Evolutionary conservation across 2,797 vertebrate species (phyloP), one percentile per base, ranked within the genome.

Genomic region (Babyrousa celebensis): DNA sequence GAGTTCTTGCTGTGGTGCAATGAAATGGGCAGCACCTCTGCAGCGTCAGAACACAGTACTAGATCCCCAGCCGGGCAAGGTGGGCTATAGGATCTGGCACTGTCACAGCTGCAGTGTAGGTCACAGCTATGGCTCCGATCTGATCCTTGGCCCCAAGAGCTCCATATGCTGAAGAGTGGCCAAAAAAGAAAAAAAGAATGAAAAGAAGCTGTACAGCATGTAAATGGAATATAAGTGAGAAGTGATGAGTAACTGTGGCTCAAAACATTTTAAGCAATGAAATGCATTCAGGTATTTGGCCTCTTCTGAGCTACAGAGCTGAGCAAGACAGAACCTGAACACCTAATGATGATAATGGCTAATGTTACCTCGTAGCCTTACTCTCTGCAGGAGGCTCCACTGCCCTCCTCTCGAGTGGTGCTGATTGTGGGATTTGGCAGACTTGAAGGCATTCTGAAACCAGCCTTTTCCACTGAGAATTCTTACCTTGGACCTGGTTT

Each of bases 261-360:
- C 43, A 48, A 78, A 52, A 67, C 29, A 6, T 60, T 48, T 36
- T 48, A 75, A 54, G 36, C 40, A 23, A 36, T 82, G 25, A 52
- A 70, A 93, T 77, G 29, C 58, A 18, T 77, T 60, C 54, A 20
- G 75, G 8, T 79, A 54, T 32, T 32, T 77, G 82, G 43, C 7
- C 36, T 36, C 27, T 3, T 3, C 20, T 72, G 68, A 82, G 58
- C 56, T 60, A 68, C 36, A 67, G 80, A n/a, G 60, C 2, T 17
- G 8, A 93, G 18, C 43, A 48, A 18, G 48, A 85, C 83, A 74
- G 80, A 82, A 27, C 58, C 29, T 62, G 89, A 72, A 52, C 43
- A 60, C 56, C 67, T 77, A 32, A 20, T n/a, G 8, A 83, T 25
- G 54, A 14, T 1, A 18, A 9, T 1, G 4, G 68, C 29, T 29